Percentiles rank a stretch among this genome's conserved stretches.
Conservation (phyloP, 1,140 invertebrate species). For the Nasonia vitripennis region DNA sequence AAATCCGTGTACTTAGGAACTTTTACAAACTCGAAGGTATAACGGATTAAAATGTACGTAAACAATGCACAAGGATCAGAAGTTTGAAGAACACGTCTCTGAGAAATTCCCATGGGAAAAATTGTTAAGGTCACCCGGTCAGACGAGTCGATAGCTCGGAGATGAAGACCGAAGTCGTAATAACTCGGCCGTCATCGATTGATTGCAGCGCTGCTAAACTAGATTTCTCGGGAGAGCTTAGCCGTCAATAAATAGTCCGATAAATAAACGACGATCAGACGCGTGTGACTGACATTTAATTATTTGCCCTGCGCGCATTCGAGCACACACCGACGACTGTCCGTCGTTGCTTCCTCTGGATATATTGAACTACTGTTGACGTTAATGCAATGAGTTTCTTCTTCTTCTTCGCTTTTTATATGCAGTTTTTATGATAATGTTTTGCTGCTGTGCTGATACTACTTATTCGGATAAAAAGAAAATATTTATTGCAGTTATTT, state of each 20-base stretch:
- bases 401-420: neutral
- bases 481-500: no score
- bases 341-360: neutral
- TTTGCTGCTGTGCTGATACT: neutral
- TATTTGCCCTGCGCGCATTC: constrained; percentile 55
- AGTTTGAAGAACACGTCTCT: neutral
- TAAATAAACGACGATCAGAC: constrained; percentile 47
- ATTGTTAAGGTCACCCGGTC: neutral
- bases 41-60: neutral
- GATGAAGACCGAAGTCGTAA: constrained; percentile 2
- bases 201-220: neutral
- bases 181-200: constrained; percentile 13
- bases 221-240: neutral
- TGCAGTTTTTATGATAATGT: neutral
- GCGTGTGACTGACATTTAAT: constrained; percentile 66
- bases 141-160: neutral
- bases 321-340: neutral
- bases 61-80: neutral
- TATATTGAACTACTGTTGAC: neutral
- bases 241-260: constrained; percentile 43
- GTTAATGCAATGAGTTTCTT: neutral
- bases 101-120: neutral
- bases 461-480: neutral
- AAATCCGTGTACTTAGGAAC: neutral
- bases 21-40: neutral